These are phyloP conservation scores for Indri indri DNA, from an alignment of 2,113 vertebrate species.

Conservation along the genomic window DNA sequence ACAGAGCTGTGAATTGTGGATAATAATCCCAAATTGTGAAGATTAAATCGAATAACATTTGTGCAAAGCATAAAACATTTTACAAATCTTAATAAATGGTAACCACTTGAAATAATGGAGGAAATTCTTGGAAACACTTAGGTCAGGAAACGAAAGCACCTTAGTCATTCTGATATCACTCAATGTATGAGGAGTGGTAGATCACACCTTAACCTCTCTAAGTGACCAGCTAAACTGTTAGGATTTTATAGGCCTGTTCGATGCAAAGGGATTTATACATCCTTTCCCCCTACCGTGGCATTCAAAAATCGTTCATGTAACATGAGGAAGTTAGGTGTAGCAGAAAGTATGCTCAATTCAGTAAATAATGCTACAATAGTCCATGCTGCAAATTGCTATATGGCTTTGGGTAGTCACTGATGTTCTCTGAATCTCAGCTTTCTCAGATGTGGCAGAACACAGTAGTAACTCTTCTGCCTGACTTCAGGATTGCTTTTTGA, in stretches of 20 bases:
- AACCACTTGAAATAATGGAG: not conserved
- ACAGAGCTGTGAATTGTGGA: not conserved
- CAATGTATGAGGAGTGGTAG: not conserved
- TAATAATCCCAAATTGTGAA: not conserved
- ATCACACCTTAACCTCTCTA: no score
- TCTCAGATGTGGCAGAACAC: not conserved
- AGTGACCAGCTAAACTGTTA: not conserved
- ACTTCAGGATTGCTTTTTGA: not conserved
- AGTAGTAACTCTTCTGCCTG: not conserved
- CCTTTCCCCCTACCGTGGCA: rapidly evolving
- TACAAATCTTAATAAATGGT: not conserved
- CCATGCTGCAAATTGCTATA: no score
- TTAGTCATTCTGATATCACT: not conserved
- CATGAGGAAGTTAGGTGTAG: not conserved
- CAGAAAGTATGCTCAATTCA: not conserved
- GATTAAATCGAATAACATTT: not conserved
- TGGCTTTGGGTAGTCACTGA: not conserved
- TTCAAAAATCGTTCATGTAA: not conserved
- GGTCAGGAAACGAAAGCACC: not conserved
- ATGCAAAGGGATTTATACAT: not conserved
- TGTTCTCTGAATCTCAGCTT: not conserved
- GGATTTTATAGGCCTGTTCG: not conserved
- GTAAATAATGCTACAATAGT: not conserved
- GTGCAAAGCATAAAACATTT: not conserved
- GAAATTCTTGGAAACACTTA: not conserved